These are phyloP conservation scores for Cerastis leucographa DNA, from an alignment of 2,888 invertebrate genomes.

Conservation along the genomic window DNA sequence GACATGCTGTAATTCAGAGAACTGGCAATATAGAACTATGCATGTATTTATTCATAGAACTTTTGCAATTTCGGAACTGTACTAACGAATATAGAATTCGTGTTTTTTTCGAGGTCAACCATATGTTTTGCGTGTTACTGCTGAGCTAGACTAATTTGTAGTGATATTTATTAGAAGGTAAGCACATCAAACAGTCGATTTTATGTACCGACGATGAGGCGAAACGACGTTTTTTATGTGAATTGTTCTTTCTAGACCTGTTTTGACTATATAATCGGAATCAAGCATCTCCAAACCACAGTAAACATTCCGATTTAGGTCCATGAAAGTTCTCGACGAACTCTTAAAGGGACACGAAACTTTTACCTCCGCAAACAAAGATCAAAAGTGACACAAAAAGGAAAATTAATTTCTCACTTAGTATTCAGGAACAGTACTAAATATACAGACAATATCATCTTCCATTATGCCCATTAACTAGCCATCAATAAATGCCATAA, in stretches of 20 bases:
- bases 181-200: constrained; percentile 29
- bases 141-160: constrained; percentile 25
- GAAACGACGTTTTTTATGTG: constrained; percentile 18
- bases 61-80: constrained; percentile 13
- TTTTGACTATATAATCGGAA: not conserved
- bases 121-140: constrained; percentile 20
- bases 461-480: constrained; percentile 29
- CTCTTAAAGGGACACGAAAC: not conserved
- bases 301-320: constrained; percentile 8
- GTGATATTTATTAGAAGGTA: constrained; percentile 42
- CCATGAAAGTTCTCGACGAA: not conserved
- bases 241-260: constrained; percentile 13
- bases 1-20: constrained; percentile 3
- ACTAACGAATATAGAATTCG: constrained; percentile 13
- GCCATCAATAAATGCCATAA: constrained; percentile 37
- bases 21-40: constrained; percentile 10
- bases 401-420: constrained; percentile 11
- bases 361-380: constrained; percentile 21
- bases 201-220: constrained; percentile 30
- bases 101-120: constrained; percentile 33
- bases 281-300: not conserved
- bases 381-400: not conserved
- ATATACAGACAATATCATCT: constrained; percentile 27
- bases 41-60: constrained; percentile 21
- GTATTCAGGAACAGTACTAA: constrained; percentile 19